Conservation (phyloP, 2,888 invertebrate genomes). For the Chrysolina haemoptera region DNA sequence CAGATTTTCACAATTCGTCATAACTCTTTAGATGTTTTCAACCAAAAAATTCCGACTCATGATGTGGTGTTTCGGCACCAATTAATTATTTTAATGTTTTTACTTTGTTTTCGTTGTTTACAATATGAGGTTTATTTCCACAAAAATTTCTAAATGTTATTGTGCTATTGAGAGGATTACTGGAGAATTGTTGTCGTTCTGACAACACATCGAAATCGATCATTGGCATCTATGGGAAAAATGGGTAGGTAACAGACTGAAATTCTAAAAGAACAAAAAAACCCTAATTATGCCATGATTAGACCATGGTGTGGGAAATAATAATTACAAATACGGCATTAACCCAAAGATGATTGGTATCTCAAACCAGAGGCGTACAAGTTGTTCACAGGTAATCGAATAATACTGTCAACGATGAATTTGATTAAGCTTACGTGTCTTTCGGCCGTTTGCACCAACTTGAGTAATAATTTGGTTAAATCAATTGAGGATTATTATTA, state of each 20-base stretch:
- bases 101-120: no score
- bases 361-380: slow-evolving; percentile 47
- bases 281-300: slow-evolving; percentile 68
- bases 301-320: slow-evolving; percentile 69
- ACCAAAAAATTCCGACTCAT: no score
- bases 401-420: no score
- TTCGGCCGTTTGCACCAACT: no score
- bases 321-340: slow-evolving; percentile 68
- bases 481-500: no score
- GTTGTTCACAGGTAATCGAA: not conserved
- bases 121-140: no score
- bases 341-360: slow-evolving; percentile 58
- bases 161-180: slow-evolving; percentile 36
- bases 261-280: slow-evolving; percentile 67
- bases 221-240: slow-evolving; percentile 67
- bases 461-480: no score
- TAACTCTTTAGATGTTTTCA: no score
- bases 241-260: slow-evolving; percentile 60
- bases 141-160: not conserved
- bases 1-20: no score
- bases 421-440: no score
- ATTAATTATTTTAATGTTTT: no score
- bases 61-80: no score
- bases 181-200: slow-evolving; percentile 43
- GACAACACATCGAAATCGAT: slow-evolving; percentile 59